Base-by-base conservation (phyloP, 2,113 vertebrate species). In the Seriola quinqueradiata region DNA sequence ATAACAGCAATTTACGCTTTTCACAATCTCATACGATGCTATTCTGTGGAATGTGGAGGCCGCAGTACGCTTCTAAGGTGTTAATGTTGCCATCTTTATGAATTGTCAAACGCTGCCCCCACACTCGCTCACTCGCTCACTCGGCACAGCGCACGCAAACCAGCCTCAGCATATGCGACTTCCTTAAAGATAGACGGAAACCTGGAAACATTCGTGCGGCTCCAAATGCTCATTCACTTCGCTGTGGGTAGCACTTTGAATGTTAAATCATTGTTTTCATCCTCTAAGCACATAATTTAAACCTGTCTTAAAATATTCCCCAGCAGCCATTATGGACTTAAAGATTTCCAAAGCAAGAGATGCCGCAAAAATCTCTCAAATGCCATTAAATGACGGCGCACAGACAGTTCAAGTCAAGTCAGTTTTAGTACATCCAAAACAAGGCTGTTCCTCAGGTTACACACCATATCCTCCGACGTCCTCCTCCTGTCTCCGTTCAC, bases 181-280 rank as follows among this genome's bases (percentile, higher is more conserved):
- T 81, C 59, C 80, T 83, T 70, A 70, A 88, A 88, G 69, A 86
- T 57, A 66, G 59, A 76, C 58, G 38, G 64, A 42, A 81, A 85
- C 80, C 77, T 68, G 60, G 25, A 79, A 81, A 89, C 75, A 63
- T 82, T 89, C 70, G 2, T 32, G 78, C 68, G 25, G 55, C 69
- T 83, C 78, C 48, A 68, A 81, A 83, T 34, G 77, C 75, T 83
- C 71, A 50, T 80, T 85, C 82, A 66, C 80, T 81, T 76, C 40
- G n/a, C 81, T 79, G 88, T 89, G 88, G 85, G 88, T 91, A 89
- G 81, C 38, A 85, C 86, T 91, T 89, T 89, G 57, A 84, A 88
- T 81, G 70, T 86, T 70, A 91, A 90, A 90, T 90, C 70, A 91
- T 87, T 89, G 89, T 90, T 93, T 94, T 92, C 82, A 79, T 87